A percentile compares a stretch with the other conserved stretches of the same genome.
These are phyloP conservation scores for Anguilla rostrata DNA, from an alignment of 2,113 vertebrate genomes.

Conservation along the genomic window DNA sequence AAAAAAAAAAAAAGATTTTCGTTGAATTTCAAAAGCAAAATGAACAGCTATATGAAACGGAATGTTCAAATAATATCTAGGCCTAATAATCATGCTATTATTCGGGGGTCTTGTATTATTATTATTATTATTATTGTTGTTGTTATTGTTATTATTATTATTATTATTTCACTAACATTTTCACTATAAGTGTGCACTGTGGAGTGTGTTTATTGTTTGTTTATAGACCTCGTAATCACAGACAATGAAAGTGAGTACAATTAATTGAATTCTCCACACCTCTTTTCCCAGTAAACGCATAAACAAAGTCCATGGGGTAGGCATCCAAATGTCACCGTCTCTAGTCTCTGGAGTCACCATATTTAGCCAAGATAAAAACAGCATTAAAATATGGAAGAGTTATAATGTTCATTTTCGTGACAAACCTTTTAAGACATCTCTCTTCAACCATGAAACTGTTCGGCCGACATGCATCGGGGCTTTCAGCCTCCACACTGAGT, in stretches of 20 bases:
- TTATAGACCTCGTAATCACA: too few species aligned
- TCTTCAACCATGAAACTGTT: conserved; percentile 31
- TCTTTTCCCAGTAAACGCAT: too few species aligned
- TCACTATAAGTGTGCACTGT: neutral
- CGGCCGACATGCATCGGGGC: conserved; percentile 32
- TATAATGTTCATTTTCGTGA: conserved; percentile 37
- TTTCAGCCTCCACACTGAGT: conserved; percentile 47
- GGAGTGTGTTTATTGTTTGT: neutral
- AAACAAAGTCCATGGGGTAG: neutral
- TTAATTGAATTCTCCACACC: too few species aligned
- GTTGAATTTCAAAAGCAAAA: neutral
- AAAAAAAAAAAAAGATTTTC: neutral
- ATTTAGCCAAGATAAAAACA: neutral
- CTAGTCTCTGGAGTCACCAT: neutral
- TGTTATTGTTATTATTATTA: neutral
- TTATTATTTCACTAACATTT: neutral
- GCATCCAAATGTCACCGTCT: neutral
- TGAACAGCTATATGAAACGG: neutral
- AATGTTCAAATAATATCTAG: neutral
- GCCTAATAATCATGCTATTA: neutral
- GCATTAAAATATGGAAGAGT: conserved; percentile 1
- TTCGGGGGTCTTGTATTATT: neutral
- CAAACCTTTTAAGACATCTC: conserved; percentile 34
- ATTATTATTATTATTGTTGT: conserved; percentile 13
- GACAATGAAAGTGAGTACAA: too few species aligned